Evolutionary conservation across 2,888 invertebrate species (phyloP).

Genomic region (Subacronicta megacephala): DNA sequence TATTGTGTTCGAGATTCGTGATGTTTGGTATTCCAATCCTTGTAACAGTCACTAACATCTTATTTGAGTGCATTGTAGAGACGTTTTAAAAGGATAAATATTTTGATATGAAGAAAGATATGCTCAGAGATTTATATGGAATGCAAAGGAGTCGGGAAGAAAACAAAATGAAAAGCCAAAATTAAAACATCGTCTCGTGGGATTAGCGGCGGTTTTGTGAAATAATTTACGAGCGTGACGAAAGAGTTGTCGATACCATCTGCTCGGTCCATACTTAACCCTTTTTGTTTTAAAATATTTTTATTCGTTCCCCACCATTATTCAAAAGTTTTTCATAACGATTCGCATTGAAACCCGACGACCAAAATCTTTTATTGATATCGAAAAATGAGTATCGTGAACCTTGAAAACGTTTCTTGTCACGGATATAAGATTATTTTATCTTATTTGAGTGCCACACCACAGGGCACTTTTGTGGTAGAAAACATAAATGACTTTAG

Average conservation of each 20-base stretch:
- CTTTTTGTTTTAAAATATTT: slow-evolving; percentile 86
- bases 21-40: slow-evolving; percentile 74
- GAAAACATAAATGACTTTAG: slow-evolving; percentile 40
- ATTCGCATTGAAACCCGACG: slow-evolving; percentile 80
- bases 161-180: slow-evolving; percentile 81
- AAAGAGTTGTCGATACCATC: slow-evolving; percentile 88
- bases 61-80: slow-evolving; percentile 62
- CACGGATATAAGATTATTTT: slow-evolving; percentile 70
- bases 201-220: slow-evolving; percentile 88
- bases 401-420: slow-evolving; percentile 71
- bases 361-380: slow-evolving; percentile 84
- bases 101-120: slow-evolving; percentile 76
- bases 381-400: slow-evolving; percentile 81
- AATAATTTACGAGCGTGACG: slow-evolving; percentile 89
- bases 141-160: slow-evolving; percentile 72
- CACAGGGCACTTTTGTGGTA: slow-evolving; percentile 60
- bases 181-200: slow-evolving; percentile 87
- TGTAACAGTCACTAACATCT: slow-evolving; percentile 72
- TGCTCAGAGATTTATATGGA: slow-evolving; percentile 76
- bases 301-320: slow-evolving; percentile 83
- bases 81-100: slow-evolving; percentile 71
- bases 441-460: slow-evolving; percentile 69
- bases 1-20: slow-evolving; percentile 75
- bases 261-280: slow-evolving; percentile 84
- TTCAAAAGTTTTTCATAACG: slow-evolving; percentile 85